Conservation (phyloP, 2,113 vertebrate species). For the Dolichallabes microphthalmus region DNA sequence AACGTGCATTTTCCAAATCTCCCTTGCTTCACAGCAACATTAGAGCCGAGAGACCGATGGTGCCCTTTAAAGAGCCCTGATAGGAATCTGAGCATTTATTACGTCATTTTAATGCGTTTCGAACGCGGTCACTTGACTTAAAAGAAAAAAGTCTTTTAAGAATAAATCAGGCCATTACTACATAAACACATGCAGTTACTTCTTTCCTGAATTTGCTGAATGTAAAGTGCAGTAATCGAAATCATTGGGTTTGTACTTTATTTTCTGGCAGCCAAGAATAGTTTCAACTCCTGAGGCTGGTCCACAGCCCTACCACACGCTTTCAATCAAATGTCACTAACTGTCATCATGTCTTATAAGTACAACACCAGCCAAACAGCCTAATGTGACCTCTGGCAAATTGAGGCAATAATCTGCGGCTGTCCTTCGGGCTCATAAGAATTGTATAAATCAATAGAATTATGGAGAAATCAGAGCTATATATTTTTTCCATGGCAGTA, state of each 20-base stretch:
- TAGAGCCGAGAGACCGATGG: background rate
- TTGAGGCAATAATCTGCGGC: background rate
- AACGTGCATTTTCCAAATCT: slow-evolving; percentile 3
- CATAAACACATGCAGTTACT: background rate
- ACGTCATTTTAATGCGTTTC: background rate
- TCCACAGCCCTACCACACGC: background rate
- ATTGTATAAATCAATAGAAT: slow-evolving; percentile 46
- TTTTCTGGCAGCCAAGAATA: slow-evolving; percentile 5
- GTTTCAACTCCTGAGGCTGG: background rate
- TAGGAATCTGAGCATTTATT: background rate
- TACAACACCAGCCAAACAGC: slow-evolving; percentile 21
- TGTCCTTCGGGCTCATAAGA: slow-evolving; percentile 16
- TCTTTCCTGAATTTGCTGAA: background rate
- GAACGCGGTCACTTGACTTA: background rate
- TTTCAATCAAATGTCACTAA: slow-evolving; percentile 25
- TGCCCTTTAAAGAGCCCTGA: background rate
- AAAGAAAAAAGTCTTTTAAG: background rate
- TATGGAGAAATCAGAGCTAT: slow-evolving; percentile 39
- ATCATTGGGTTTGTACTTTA: background rate
- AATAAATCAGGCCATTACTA: background rate
- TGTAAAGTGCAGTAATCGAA: background rate
- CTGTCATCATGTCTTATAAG: slow-evolving; percentile 32
- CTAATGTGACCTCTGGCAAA: slow-evolving; percentile 27
- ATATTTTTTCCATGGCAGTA: slow-evolving; percentile 42
- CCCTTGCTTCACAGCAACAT: background rate